These are phyloP conservation scores for Rapana venosa DNA, from an alignment of 2,888 invertebrate genomes.

Conservation along the genomic window DNA sequence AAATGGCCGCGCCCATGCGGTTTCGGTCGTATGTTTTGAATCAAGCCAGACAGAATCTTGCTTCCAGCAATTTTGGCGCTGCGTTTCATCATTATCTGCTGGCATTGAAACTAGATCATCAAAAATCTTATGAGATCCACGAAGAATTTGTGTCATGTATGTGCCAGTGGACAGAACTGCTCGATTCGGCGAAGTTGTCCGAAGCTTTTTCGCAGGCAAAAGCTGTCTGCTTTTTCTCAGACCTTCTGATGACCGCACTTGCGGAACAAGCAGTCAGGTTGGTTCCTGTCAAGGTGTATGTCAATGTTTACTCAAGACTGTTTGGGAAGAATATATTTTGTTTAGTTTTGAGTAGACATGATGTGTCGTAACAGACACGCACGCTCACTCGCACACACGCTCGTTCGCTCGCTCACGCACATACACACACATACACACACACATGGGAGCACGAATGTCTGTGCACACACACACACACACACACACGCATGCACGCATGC, in stretches of 20 bases:
- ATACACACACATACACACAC: no score
- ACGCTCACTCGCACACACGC: conserved; percentile 5
- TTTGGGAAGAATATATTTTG: background rate
- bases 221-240: conserved; percentile 80
- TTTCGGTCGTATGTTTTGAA: conserved; percentile 29
- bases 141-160: conserved; percentile 63
- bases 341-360: background rate
- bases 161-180: conserved; percentile 65
- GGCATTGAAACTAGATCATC: conserved; percentile 63
- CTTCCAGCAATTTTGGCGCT: conserved; percentile 59
- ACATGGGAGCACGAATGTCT: no score
- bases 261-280: conserved; percentile 81
- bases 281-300: no score
- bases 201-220: conserved; percentile 70
- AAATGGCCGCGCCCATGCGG: background rate
- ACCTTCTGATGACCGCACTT: conserved; percentile 80
- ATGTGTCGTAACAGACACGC: background rate
- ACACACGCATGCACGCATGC: no score
- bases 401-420: background rate
- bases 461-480: no score
- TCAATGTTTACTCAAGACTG: background rate
- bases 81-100: conserved; percentile 71
- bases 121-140: conserved; percentile 54
- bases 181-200: conserved; percentile 65
- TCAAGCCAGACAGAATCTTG: conserved; percentile 10